These are phyloP conservation scores for Sinelater perroti DNA, from an alignment of 2,888 invertebrate species.

Conservation along the genomic window DNA sequence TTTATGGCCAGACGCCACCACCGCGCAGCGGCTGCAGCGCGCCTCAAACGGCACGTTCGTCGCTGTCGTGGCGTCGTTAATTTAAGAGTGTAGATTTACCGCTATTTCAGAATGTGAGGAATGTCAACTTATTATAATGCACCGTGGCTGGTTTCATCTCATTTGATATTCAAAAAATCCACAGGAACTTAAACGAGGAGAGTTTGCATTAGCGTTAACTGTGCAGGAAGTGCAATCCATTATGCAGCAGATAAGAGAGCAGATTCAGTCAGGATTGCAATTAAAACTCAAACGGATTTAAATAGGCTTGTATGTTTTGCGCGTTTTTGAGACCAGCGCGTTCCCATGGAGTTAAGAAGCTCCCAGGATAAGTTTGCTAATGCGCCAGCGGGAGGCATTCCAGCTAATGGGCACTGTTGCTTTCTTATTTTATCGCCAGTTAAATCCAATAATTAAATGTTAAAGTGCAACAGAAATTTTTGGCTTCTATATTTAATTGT, in stretches of 20 bases:
- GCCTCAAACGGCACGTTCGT: no score
- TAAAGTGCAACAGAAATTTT: no score
- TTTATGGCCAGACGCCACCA: not conserved
- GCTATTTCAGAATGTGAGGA: constrained; percentile 14
- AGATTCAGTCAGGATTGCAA: constrained; percentile 11
- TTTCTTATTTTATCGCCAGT: no score
- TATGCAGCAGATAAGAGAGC: constrained; percentile 16
- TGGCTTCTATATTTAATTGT: no score
- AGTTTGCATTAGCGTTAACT: constrained; percentile 19
- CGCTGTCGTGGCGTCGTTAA: not conserved
- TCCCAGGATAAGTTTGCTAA: no score
- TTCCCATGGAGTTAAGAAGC: not conserved
- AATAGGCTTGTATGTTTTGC: constrained; percentile 3
- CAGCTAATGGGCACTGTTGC: no score
- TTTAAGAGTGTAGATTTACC: constrained; percentile 7
- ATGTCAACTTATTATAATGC: constrained; percentile 19
- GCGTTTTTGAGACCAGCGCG: not conserved
- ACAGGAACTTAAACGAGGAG: constrained; percentile 21
- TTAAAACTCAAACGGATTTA: constrained; percentile 7
- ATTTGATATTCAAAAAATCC: constrained; percentile 20
- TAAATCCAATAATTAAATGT: no score
- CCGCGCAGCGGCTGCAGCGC: not conserved
- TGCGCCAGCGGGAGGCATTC: no score
- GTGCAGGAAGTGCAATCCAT: constrained; percentile 23
- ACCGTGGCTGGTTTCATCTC: constrained; percentile 11